These are phyloP conservation scores for Rugalucina vietnamica DNA, from an alignment of 2,888 invertebrate genomes.

Conservation along the genomic window DNA sequence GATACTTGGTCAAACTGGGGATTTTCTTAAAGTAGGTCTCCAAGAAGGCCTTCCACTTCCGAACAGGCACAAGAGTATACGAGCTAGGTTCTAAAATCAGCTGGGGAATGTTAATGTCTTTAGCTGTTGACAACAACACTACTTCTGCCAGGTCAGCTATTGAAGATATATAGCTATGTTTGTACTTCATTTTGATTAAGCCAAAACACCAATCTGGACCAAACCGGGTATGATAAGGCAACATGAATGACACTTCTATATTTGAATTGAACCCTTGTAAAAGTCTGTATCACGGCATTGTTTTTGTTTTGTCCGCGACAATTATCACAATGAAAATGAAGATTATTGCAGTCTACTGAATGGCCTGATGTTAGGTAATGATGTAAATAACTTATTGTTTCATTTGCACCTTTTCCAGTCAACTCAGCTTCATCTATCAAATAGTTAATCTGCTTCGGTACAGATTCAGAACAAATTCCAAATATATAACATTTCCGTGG, in stretches of 20 bases:
- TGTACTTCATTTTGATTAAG: not conserved
- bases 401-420: not conserved
- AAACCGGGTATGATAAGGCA: not conserved
- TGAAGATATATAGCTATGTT: conserved; percentile 3
- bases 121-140: no score
- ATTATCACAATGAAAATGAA: not conserved
- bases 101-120: no score
- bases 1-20: no score
- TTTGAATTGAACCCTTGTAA: not conserved
- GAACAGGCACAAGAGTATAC: no score
- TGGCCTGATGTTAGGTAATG: not conserved
- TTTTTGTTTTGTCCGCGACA: conserved; percentile 8
- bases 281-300: not conserved
- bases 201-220: conserved; percentile 5
- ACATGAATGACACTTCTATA: not conserved
- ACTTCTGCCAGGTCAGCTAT: no score
- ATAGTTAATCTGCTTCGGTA: not conserved
- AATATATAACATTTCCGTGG: not conserved
- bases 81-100: no score
- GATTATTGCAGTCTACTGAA: not conserved
- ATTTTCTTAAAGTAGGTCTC: no score
- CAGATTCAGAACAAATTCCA: not conserved
- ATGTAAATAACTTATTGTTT: not conserved
- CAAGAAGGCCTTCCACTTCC: no score
- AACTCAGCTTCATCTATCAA: not conserved